Conservation (phyloP, 2,888 invertebrate genomes). For the Drosophila multiciliata region DNA sequence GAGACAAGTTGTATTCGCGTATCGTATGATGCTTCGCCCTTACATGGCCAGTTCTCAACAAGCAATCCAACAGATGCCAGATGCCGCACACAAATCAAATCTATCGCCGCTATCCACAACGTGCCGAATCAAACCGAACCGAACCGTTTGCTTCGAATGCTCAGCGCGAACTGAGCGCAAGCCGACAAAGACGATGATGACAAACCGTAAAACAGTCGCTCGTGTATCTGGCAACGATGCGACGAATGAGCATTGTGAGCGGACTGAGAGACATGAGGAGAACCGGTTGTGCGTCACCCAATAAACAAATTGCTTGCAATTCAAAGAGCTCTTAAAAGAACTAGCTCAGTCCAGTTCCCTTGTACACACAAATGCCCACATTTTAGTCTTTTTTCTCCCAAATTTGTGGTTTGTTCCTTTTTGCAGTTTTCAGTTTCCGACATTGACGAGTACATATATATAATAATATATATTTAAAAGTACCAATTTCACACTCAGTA, state of each 20-base stretch:
- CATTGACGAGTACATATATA: too few species aligned
- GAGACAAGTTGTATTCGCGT: slow-evolving; percentile 25
- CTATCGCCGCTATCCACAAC: slow-evolving; percentile 13
- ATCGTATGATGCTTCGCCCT: slow-evolving; percentile 45
- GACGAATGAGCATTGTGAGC: slow-evolving; percentile 36
- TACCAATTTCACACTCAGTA: too few species aligned
- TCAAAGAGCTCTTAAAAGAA: background rate
- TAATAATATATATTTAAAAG: too few species aligned
- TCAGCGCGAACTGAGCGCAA: slow-evolving; percentile 58
- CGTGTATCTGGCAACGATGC: slow-evolving; percentile 16
- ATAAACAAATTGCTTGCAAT: slow-evolving; percentile 22
- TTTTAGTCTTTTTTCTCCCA: background rate
- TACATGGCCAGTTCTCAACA: slow-evolving; percentile 55
- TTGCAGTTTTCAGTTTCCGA: background rate
- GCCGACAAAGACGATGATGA: slow-evolving; percentile 10
- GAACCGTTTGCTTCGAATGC: slow-evolving; percentile 59
- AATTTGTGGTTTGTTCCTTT: background rate
- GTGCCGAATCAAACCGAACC: slow-evolving; percentile 10
- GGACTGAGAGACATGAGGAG: slow-evolving; percentile 28
- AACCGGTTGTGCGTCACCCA: slow-evolving; percentile 64
- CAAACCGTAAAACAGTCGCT: slow-evolving; percentile 2
- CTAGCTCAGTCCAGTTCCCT: too few species aligned
- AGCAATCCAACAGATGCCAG: slow-evolving; percentile 30
- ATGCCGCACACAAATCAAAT: slow-evolving; percentile 30
- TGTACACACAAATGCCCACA: background rate